These are phyloP conservation scores for Lithophane ornitopus DNA, from an alignment of 2,888 invertebrate species.

Conservation along the genomic window DNA sequence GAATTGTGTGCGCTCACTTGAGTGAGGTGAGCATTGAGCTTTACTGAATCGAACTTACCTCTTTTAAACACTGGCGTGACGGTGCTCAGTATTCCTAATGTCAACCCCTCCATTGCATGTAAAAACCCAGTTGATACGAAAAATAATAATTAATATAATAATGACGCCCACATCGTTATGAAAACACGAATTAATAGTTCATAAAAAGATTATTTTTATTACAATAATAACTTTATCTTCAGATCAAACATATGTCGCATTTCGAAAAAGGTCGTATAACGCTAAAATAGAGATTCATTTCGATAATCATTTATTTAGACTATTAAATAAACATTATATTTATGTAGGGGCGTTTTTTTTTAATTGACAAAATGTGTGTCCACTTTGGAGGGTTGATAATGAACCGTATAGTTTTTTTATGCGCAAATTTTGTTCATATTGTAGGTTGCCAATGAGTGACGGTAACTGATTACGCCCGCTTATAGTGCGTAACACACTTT, in stretches of 20 bases:
- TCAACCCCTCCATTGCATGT: neutral
- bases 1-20: constrained; percentile 1
- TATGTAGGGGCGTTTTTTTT: constrained; percentile 19
- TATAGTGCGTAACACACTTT: neutral
- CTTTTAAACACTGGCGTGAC: neutral
- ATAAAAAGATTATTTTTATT: constrained; percentile 44
- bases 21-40: neutral
- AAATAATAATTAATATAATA: neutral
- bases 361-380: constrained; percentile 11
- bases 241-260: constrained; percentile 46
- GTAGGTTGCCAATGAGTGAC: neutral
- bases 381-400: constrained; percentile 26
- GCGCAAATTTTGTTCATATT: neutral
- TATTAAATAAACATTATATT: constrained; percentile 54
- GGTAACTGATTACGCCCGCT: neutral
- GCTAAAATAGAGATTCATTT: constrained; percentile 23
- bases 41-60: neutral
- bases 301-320: constrained; percentile 25
- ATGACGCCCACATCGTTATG: constrained; percentile 39
- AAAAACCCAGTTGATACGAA: neutral
- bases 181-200: constrained; percentile 21
- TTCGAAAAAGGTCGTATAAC: neutral
- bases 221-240: constrained; percentile 36
- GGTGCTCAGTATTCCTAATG: neutral
- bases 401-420: constrained; percentile 1